phyloP scores from a whole-genome alignment of 2,888 invertebrate genomes.

The Drosophila maculinotata region DNA sequence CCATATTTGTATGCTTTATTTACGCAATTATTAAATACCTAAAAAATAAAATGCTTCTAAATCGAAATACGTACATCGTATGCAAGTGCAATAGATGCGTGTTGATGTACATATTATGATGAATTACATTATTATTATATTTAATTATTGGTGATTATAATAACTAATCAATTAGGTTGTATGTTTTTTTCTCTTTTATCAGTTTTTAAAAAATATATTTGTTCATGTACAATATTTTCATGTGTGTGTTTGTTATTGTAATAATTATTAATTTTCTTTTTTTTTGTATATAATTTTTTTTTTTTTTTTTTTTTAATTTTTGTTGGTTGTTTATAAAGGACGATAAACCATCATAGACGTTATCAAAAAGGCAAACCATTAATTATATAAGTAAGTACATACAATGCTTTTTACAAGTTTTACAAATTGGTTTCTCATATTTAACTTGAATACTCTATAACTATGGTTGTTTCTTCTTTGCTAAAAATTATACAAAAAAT shows the following conservation, averaged over 20 bases:
- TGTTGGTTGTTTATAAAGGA: constrained; percentile 57
- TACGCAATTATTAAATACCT: constrained; percentile 71
- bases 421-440: constrained; percentile 51
- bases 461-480: constrained; percentile 46
- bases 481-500: constrained; percentile 66
- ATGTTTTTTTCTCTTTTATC: constrained; percentile 13
- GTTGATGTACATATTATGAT: constrained; percentile 25
- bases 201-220: constrained; percentile 67
- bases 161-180: constrained; percentile 58
- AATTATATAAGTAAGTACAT: constrained; percentile 58
- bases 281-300: constrained; percentile 15
- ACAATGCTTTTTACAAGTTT: constrained; percentile 66
- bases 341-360: constrained; percentile 74
- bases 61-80: constrained; percentile 58
- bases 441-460: constrained; percentile 22
- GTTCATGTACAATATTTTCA: constrained; percentile 42
- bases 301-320: constrained; percentile 23
- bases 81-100: constrained; percentile 37
- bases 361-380: constrained; percentile 75
- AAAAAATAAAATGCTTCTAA: constrained; percentile 79
- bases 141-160: constrained; percentile 53
- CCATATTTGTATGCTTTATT: constrained; percentile 42
- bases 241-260: constrained; percentile 13
- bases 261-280: constrained; percentile 25
- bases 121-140: constrained; percentile 34